These are phyloP conservation scores for Apus apus DNA, from an alignment of 2,113 vertebrate genomes.

Conservation along the genomic window DNA sequence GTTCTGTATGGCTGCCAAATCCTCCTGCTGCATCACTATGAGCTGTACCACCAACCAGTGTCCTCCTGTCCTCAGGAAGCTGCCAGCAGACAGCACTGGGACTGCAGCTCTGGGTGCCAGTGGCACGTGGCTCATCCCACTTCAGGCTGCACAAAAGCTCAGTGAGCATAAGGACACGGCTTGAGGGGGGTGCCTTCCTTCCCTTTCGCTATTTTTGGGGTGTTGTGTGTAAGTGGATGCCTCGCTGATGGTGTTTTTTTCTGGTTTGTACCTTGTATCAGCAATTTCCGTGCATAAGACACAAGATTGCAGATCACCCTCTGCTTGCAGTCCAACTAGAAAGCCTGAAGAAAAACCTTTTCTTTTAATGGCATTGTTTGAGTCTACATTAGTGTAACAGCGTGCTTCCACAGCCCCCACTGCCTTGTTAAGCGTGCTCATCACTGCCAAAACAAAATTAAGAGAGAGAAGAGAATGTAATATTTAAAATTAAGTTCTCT, in stretches of 20 bases:
- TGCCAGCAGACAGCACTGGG: neutral
- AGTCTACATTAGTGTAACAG: neutral
- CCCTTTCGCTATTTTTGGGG: neutral
- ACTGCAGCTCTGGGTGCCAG: neutral
- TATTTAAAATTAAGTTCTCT: neutral
- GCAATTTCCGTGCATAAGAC: neutral
- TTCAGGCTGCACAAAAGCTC: neutral
- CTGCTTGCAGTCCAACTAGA: neutral
- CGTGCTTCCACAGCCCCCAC: neutral
- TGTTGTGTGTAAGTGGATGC: neutral
- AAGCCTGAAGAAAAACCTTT: neutral
- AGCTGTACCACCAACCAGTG: accelerated
- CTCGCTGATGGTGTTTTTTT: neutral
- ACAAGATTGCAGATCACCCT: neutral
- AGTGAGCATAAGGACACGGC: neutral
- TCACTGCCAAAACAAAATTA: neutral
- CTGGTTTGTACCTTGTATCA: neutral
- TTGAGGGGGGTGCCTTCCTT: accelerated
- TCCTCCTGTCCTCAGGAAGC: neutral
- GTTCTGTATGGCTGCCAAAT: neutral
- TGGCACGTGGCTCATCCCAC: accelerated
- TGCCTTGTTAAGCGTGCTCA: neutral
- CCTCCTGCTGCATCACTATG: neutral
- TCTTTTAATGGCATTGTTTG: neutral
- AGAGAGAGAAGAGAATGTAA: neutral